A percentile compares a stretch with the other conserved stretches of the same genome.
These are phyloP conservation scores for Lepidochrysops patricia DNA, from an alignment of 2,888 invertebrate genomes.

Conservation along the genomic window DNA sequence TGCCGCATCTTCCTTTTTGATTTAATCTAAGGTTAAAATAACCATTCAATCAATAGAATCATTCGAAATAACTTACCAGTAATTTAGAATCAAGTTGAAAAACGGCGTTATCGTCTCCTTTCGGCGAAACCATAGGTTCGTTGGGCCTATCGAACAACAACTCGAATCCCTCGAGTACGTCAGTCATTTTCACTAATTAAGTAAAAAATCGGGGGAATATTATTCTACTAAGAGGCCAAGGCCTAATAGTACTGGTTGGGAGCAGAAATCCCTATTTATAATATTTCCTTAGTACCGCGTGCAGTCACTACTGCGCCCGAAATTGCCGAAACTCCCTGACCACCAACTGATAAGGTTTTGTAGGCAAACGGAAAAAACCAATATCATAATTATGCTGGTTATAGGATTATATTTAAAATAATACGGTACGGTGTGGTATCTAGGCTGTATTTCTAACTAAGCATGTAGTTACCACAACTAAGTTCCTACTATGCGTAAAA, in stretches of 20 bases:
- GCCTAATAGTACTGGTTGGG: background rate
- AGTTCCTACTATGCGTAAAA: too few relatives aligned
- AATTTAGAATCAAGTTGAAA: constrained; percentile 77
- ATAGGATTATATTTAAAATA: too few relatives aligned
- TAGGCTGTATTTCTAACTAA: too few relatives aligned
- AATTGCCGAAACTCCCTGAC: background rate
- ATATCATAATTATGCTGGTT: too few relatives aligned
- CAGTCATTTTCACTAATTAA: constrained; percentile 36
- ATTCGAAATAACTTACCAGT: constrained; percentile 74
- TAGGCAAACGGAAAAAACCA: background rate
- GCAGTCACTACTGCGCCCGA: background rate
- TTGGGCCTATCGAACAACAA: constrained; percentile 76
- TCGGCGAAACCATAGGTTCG: constrained; percentile 77
- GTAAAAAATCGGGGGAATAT: constrained; percentile 14
- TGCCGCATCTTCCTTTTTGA: too few relatives aligned
- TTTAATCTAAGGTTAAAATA: too few relatives aligned
- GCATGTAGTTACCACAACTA: too few relatives aligned
- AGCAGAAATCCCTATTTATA: background rate
- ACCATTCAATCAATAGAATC: too few relatives aligned
- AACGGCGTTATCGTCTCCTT: constrained; percentile 72
- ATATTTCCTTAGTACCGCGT: background rate
- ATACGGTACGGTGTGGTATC: too few relatives aligned
- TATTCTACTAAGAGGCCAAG: background rate
- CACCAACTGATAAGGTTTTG: background rate
- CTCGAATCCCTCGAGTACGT: constrained; percentile 37